Conservation (phyloP, 2,113 vertebrate genomes). For the Dissostichus mawsoni region DNA sequence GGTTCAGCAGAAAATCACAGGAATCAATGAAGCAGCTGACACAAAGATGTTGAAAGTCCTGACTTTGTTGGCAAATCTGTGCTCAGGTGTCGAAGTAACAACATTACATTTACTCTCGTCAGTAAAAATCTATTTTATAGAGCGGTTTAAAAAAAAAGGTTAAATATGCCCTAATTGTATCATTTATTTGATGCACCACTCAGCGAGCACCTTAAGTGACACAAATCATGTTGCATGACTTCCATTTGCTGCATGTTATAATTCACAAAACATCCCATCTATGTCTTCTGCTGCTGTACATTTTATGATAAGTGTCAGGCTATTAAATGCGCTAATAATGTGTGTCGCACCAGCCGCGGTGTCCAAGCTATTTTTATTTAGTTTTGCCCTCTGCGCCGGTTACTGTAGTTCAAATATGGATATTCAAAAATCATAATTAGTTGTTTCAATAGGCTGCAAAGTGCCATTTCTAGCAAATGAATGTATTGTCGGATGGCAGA, state of each 20-base stretch:
- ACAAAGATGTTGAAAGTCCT: not conserved
- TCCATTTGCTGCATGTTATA: no score
- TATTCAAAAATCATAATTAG: not conserved
- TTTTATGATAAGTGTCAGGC: not conserved
- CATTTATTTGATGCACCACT: not conserved
- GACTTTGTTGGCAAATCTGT: not conserved
- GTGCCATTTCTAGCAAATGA: not conserved
- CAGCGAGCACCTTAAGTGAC: no score
- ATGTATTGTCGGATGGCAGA: not conserved
- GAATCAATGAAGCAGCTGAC: constrained; percentile 15
- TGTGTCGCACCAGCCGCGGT: not conserved
- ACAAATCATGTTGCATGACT: not conserved
- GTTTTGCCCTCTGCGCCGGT: not conserved
- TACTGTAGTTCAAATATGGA: not conserved
- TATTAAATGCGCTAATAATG: not conserved
- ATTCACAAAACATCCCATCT: not conserved
- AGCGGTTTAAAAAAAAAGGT: not conserved
- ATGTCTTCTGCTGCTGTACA: not conserved
- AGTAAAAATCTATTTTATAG: no score
- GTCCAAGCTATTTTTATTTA: not conserved
- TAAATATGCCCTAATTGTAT: not conserved
- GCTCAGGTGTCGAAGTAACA: not conserved
- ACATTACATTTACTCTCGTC: no score
- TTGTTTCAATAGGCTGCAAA: not conserved
- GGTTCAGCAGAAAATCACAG: constrained; percentile 27